Evolutionary conservation across 2,888 invertebrate genomes (phyloP).

Genomic region (Trichopria drosophilae): DNA sequence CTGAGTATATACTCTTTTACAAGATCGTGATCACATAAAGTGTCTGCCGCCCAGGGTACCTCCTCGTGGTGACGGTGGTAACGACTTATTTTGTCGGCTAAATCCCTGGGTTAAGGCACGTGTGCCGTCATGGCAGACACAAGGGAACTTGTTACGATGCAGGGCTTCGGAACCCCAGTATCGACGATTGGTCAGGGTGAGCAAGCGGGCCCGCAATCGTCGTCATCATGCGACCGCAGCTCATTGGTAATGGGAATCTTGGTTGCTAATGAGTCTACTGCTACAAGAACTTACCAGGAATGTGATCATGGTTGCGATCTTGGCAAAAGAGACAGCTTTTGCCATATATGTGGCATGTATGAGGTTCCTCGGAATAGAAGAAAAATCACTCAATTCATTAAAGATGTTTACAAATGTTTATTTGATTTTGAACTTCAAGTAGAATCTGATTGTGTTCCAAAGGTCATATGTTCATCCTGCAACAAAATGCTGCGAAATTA

Average conservation of each 20-base stretch:
- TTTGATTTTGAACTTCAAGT: too few species aligned
- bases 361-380: slow-evolving; percentile 7
- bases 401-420: too few species aligned
- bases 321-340: slow-evolving; percentile 4
- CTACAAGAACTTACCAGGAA: neutral
- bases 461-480: too few species aligned
- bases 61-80: slow-evolving; percentile 9
- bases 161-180: slow-evolving; percentile 1
- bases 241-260: slow-evolving; percentile 4
- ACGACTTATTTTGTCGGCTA: too few species aligned
- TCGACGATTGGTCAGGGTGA: slow-evolving; percentile 7
- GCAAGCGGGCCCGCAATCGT: slow-evolving; percentile 10
- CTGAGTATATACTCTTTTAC: too few species aligned
- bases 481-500: too few species aligned
- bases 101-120: slow-evolving; percentile 6
- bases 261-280: slow-evolving; percentile 1
- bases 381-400: too few species aligned
- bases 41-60: slow-evolving; percentile 10
- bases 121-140: slow-evolving; percentile 5
- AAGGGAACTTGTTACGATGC: neutral
- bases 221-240: too few species aligned
- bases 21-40: too few species aligned
- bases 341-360: slow-evolving; percentile 9
- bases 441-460: too few species aligned
- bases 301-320: neutral